Evolutionary conservation across 2,113 vertebrate genomes (phyloP).

Genomic region (Lampris megalopsis): DNA sequence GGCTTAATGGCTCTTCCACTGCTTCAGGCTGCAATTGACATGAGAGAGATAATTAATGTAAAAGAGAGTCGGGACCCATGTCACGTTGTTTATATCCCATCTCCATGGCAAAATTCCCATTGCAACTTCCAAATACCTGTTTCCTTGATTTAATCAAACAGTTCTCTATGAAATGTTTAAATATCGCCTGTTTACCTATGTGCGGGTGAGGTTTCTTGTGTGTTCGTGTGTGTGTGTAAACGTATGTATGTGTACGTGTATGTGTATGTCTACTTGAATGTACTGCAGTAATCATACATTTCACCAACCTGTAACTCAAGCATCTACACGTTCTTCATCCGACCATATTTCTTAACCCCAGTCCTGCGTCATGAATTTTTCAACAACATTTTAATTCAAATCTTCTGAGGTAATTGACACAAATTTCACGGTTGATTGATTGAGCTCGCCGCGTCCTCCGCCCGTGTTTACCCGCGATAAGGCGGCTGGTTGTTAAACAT

Average conservation of each 20-base stretch:
- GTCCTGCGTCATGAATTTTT: conserved; percentile 29
- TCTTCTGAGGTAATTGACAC: conserved; percentile 31
- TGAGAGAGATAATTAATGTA: conserved; percentile 69
- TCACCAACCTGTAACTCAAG: background rate
- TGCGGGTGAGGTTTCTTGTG: too few relatives aligned
- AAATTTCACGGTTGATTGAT: conserved; percentile 56
- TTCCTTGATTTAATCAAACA: conserved; percentile 16
- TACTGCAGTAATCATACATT: background rate
- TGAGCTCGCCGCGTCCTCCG: conserved; percentile 30
- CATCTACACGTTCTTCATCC: background rate
- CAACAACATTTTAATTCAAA: conserved; percentile 28
- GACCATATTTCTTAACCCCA: conserved; percentile 14
- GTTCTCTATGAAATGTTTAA: conserved; percentile 14
- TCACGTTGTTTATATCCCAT: conserved; percentile 60
- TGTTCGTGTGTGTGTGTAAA: background rate
- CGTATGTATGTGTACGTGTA: background rate
- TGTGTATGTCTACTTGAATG: background rate
- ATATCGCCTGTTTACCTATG: too few relatives aligned
- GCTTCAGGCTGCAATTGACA: conserved; percentile 72
- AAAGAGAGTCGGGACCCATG: conserved; percentile 48
- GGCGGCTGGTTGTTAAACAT: conserved; percentile 71
- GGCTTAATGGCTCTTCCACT: conserved; percentile 74
- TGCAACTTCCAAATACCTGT: conserved; percentile 15
- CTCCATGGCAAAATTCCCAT: conserved; percentile 34
- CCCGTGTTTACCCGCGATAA: conserved; percentile 71